These are phyloP conservation scores for Ptycholaimellus sp. DNA, from an alignment of 2,888 invertebrate genomes.

Conservation along the genomic window DNA sequence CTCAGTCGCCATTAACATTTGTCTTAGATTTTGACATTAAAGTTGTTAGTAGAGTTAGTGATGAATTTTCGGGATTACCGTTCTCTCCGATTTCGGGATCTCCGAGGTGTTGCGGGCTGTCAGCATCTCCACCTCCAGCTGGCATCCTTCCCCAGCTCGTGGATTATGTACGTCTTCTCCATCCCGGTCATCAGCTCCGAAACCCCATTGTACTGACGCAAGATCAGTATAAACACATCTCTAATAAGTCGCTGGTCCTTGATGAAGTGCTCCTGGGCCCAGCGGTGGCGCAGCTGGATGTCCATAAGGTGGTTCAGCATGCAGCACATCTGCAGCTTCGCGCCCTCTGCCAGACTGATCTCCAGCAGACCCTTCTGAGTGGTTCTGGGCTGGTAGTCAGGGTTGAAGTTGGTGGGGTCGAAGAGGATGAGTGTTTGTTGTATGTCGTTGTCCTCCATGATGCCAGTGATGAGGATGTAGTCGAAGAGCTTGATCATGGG, in stretches of 20 bases:
- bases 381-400: constrained; percentile 52
- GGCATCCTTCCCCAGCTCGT: constrained; percentile 53
- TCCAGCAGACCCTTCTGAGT: constrained; percentile 45
- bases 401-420: constrained; percentile 85
- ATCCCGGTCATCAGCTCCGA: constrained; percentile 62
- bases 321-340: constrained; percentile 88
- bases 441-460: constrained; percentile 73
- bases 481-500: constrained; percentile 82
- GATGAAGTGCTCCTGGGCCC: constrained; percentile 88
- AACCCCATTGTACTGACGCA: constrained; percentile 86
- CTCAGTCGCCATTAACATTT: too few relatives aligned
- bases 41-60: too few relatives aligned
- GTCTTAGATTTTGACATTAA: too few relatives aligned
- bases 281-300: constrained; percentile 60
- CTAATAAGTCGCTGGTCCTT: constrained; percentile 75
- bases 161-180: constrained; percentile 88
- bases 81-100: too few relatives aligned
- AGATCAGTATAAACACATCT: constrained; percentile 80
- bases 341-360: constrained; percentile 94
- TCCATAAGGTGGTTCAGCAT: constrained; percentile 85
- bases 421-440: constrained; percentile 71
- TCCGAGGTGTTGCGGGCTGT: constrained; percentile 54
- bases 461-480: constrained; percentile 70
- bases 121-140: constrained; percentile 12
- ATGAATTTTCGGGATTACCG: too few relatives aligned